Evolutionary conservation across 2,888 invertebrate genomes (phyloP).

Genomic region (Spatulosminthurus flaviceps): DNA sequence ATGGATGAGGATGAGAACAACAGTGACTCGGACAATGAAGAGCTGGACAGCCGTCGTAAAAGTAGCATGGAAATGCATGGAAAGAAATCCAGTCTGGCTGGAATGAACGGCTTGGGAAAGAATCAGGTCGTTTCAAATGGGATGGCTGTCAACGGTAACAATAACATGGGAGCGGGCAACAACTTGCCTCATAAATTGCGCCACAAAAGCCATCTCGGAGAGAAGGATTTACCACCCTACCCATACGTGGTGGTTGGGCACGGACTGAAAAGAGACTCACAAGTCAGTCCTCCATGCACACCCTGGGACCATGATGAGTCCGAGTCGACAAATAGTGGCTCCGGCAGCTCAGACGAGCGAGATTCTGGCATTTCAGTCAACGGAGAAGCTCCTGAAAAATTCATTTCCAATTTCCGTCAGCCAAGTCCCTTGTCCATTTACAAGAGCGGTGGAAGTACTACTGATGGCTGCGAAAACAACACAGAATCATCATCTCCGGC

Average conservation of each 20-base stretch:
- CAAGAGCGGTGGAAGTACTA: conserved; percentile 67
- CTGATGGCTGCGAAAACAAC: background rate
- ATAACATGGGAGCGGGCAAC: conserved; percentile 67
- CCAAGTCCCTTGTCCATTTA: conserved; percentile 61
- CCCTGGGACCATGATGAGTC: conserved; percentile 74
- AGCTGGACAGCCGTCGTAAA: background rate
- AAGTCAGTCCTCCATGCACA: conserved; percentile 81
- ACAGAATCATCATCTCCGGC: conserved; percentile 51
- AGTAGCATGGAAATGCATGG: background rate
- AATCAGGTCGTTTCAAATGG: background rate
- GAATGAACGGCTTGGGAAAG: conserved; percentile 15
- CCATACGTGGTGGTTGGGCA: conserved; percentile 82
- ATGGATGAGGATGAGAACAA: conserved; percentile 61
- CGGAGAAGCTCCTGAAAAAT: conserved; percentile 59
- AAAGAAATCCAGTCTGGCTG: conserved; percentile 19
- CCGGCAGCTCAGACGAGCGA: conserved; percentile 86
- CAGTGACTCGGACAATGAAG: conserved; percentile 56
- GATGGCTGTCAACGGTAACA: conserved; percentile 67
- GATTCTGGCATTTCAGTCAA: conserved; percentile 83
- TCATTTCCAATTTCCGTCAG: conserved; percentile 56
- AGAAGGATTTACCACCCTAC: conserved; percentile 77
- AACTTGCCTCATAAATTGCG: conserved; percentile 88
- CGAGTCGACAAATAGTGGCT: conserved; percentile 64
- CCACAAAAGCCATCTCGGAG: conserved; percentile 89
- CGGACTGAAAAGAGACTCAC: conserved; percentile 86